phyloP scores from a whole-genome alignment of 1,140 invertebrate genomes.

The Pararge aegeria region DNA sequence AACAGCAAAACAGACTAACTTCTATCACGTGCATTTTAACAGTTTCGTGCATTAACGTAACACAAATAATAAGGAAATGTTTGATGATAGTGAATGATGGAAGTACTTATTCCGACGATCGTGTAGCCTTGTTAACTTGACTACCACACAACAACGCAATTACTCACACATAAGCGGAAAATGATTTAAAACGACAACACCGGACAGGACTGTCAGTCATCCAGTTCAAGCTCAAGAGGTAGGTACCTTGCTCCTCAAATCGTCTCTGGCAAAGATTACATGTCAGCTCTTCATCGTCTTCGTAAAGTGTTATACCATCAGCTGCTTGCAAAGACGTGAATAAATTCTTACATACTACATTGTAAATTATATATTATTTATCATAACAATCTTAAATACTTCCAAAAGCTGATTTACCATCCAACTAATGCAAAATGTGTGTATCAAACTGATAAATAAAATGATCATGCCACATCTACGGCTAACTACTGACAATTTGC shows the following conservation, averaged over 20 bases:
- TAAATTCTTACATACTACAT: constrained; percentile 70
- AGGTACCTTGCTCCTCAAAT: constrained; percentile 87
- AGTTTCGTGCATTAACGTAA: constrained; percentile 56
- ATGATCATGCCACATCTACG: constrained; percentile 29
- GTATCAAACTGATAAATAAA: constrained; percentile 26
- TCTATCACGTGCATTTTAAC: constrained; percentile 60
- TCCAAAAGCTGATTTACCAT: constrained; percentile 22
- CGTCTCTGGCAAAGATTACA: constrained; percentile 86
- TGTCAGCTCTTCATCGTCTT: constrained; percentile 84
- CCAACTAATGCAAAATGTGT: constrained; percentile 32
- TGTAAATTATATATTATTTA: constrained; percentile 29
- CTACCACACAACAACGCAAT: constrained; percentile 69
- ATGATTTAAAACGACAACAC: constrained; percentile 56
- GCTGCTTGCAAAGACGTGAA: constrained; percentile 83
- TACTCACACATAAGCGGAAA: constrained; percentile 77
- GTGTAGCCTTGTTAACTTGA: constrained; percentile 21
- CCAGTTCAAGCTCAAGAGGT: constrained; percentile 59
- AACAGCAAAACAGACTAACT: constrained; percentile 46
- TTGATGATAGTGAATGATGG: constrained; percentile 44
- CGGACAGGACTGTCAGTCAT: constrained; percentile 54
- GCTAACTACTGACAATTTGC: constrained; percentile 24
- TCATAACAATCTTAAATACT: constrained; percentile 24
- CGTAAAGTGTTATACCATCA: constrained; percentile 83
- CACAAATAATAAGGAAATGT: constrained; percentile 49
- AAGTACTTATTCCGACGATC: constrained; percentile 28